Evolutionary conservation across 2,113 vertebrate species (phyloP), one percentile per base, ranked within the genome.

Genomic region (Lasiurus cinereus): DNA sequence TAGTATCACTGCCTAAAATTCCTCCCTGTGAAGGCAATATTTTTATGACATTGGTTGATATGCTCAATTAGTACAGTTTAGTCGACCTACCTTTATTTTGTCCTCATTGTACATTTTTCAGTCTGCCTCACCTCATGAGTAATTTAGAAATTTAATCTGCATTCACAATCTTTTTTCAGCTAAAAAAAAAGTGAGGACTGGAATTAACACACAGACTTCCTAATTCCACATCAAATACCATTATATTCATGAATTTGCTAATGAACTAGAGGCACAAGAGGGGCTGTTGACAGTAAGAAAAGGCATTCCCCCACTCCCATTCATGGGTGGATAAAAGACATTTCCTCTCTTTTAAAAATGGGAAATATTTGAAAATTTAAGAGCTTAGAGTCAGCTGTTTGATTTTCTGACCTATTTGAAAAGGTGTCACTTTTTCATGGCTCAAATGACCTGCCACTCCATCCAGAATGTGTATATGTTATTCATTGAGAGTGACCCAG

Each of bases 61-160:
- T 12, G 79, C 11, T 84, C 52, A 13, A 77, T 88, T 31, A 86
- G 48, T 64, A 56, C 3, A 59, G 15, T 72, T 82, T 95, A 82
- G 64, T 69, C 78, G 27, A 6, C 70, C 33, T 85, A 21, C 52
- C 73, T 88, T 67, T 48, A 67, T 95, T 73, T 77, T 70, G 43
- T 84, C 16, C 79, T 15, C 31, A 70, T 88, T 85, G n/a, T 74
- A 6, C 31, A 76, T 87, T 86, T 95, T 8, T 67, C 8, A 27
- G 1, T 64, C 24, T 89, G 15, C n/a, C 36, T 88, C 50, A 66
- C 19, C n/a, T 94, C 48, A 21, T 84, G 48, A 91, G 66, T 83
- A 90, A 84, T 56, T 94, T 64, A 96, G 54, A 19, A 88, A 88
- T 82, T 66, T 62, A 92, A 69, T 94, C 21, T 73, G 31, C 48